Evolutionary conservation across 2,797 vertebrate species (phyloP), one percentile per base, ranked within the genome.

Genomic region (Neostethus bicornis): DNA sequence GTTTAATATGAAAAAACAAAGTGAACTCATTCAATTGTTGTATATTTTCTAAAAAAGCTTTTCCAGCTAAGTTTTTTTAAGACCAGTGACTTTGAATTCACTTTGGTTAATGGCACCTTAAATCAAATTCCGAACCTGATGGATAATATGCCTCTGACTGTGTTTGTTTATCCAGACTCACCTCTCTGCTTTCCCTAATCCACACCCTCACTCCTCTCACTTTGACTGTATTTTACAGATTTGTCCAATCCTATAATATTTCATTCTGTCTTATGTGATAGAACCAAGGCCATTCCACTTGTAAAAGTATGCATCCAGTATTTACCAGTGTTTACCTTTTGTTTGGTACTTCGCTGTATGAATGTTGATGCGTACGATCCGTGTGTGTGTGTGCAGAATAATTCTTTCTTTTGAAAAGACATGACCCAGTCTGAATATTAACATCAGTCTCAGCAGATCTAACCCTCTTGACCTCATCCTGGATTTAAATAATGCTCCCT

Each of bases 241-340:
- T 51, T 50, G 41, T 53, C 69, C 73, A 72, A 70, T 69, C 70
- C 76, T 55, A 50, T 65, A 66, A 78, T 84, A 74, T 83, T 84
- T 85, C 77, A 81, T 69, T 66, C 71, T 73, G 75, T 79, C 81
- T 72, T 16, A 7, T 62, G 48, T 60, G 54, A 74, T 70, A 70
- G 58, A 69, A 69, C 52, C 73, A 66, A 81, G 77, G 70, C 78
- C 63, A 65, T 54, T 77, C 61, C 62, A 48, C 56, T 57, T 66
- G 54, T 34, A 31, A n/a, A 51, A 35, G 61, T 66, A 39, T 49
- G 55, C 43, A 34, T 53, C 56, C 39, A 20, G 32, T 60, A 34
- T 34, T 41, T 5, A 21, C 23, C 21, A 17, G 24, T 23, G 37
- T 52, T 47, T 32, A 65, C 54, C 17, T 53, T n/a, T 26, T 6